A percentile compares a stretch with the other conserved stretches of the same genome.
phyloP scores from a whole-genome alignment of 1,140 invertebrate species.

The Nasonia giraulti region DNA sequence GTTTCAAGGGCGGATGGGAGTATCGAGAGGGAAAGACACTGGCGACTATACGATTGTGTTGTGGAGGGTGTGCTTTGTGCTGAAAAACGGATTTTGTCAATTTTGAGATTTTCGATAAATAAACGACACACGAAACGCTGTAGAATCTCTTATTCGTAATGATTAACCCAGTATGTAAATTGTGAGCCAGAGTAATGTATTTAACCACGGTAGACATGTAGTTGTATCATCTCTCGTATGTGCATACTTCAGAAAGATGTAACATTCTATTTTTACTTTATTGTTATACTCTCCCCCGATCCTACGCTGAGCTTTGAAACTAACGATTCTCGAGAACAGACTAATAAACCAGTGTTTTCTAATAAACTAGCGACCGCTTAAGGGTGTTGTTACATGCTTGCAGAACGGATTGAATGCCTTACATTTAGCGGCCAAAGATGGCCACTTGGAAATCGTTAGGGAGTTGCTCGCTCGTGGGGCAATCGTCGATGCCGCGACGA shows the following conservation, averaged over 20 bases:
- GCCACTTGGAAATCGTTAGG: conserved; percentile 94
- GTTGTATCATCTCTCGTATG: too few relatives aligned
- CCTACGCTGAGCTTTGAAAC: neutral
- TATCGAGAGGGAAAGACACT: neutral
- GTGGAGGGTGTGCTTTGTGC: neutral
- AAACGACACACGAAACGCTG: too few relatives aligned
- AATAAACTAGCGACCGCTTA: conserved; percentile 3
- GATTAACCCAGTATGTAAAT: too few relatives aligned
- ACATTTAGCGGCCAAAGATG: conserved; percentile 98
- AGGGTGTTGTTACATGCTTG: conserved; percentile 42
- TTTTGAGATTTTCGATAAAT: neutral
- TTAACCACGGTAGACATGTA: too few relatives aligned
- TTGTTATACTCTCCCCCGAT: neutral
- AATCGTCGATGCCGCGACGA: conserved; percentile 97
- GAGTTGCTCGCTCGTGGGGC: conserved; percentile 94
- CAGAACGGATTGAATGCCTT: conserved; percentile 98
- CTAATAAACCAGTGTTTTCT: neutral
- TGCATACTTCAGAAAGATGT: too few relatives aligned
- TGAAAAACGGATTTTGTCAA: neutral
- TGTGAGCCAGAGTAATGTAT: too few relatives aligned
- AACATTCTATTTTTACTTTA: neutral
- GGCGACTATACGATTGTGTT: too few relatives aligned
- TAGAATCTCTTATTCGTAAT: too few relatives aligned
- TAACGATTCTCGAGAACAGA: neutral
- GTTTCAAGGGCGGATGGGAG: neutral